Evolutionary conservation across 2,888 invertebrate species (phyloP), one percentile per base, ranked within the genome.

Genomic region (Taphrorychus bicolor): DNA sequence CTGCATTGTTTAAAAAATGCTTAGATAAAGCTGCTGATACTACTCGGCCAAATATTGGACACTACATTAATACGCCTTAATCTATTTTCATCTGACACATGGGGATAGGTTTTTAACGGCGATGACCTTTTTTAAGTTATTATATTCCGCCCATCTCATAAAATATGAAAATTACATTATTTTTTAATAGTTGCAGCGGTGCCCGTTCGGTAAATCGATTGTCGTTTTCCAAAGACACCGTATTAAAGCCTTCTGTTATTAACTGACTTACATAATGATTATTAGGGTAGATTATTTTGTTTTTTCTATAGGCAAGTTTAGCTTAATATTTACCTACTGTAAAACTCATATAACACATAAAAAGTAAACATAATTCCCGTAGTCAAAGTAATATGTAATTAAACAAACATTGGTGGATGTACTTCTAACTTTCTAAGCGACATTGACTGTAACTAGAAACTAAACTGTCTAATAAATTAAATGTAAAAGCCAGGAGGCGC

Each of bases 1-100:
- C 77, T 76, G 80, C 81, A 81, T 81, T 81, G 80, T 81, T 82
- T 79, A 75, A 77, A 75, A 76, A 76, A 75, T 77, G 74, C 65
- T 71, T 72, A 75, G 79, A 79, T 79, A 78, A 73, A 70, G 68
- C 65, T 65, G 51, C 61, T 32, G 71, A 71, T 71, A 71, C 62
- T 71, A 71, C 75, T 74, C 74, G 74, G 76, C 76, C 75, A 76
- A 76, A 77, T 77, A 77, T 76, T 76, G 73, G 72, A 72, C 71
- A 60, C 70, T 62, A 64, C 53, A 67, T 70, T 69, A 70, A 70
- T 70, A 45, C 23, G 59, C 61, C 54, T 67, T 71, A 71, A 71
- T 71, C 71, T 71, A 71, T 69, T 69, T 71, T 71, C 61, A 71
- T 69, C 69, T 71, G 69, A 32, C 54, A 21, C 59, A 52, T 57